These are phyloP conservation scores for Fratercula arctica DNA, from an alignment of 2,797 vertebrate species.

Conservation along the genomic window DNA sequence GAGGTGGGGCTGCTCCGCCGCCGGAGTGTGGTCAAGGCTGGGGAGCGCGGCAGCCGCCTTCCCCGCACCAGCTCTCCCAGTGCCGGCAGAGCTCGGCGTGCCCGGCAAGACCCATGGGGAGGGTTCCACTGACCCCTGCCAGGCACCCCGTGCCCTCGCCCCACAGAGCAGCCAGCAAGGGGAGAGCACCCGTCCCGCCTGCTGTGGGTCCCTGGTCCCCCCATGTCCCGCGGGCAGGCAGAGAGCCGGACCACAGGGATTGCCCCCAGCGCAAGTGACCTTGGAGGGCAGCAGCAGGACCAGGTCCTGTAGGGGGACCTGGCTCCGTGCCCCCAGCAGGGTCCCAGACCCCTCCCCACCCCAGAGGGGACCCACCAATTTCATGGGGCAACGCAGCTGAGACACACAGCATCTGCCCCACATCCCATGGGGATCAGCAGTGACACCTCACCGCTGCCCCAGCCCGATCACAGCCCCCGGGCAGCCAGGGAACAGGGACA, in stretches of 20 bases:
- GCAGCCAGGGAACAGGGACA: background rate
- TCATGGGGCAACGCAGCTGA: rapidly evolving
- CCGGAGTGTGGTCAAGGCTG: slow-evolving; percentile 32
- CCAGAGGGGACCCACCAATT: background rate
- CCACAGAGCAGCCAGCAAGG: background rate
- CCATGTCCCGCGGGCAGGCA: background rate
- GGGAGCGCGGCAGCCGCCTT: background rate
- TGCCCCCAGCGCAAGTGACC: background rate
- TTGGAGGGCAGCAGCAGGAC: background rate
- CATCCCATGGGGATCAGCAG: rapidly evolving
- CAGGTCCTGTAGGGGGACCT: background rate
- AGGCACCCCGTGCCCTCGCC: rapidly evolving
- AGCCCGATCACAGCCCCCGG: rapidly evolving
- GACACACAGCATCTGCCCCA: rapidly evolving
- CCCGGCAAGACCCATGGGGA: rapidly evolving
- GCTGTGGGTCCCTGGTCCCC: rapidly evolving
- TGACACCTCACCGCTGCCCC: background rate
- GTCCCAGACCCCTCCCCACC: background rate
- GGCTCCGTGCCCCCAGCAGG: background rate
- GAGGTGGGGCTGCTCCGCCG: slow-evolving; percentile 71
- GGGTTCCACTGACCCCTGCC: background rate
- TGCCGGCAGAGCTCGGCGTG: rapidly evolving
- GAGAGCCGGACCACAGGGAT: rapidly evolving
- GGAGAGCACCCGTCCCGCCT: background rate
- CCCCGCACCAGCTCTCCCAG: background rate